Conservation (phyloP, 1,140 invertebrate species). For the Habropoda laboriosa region DNA sequence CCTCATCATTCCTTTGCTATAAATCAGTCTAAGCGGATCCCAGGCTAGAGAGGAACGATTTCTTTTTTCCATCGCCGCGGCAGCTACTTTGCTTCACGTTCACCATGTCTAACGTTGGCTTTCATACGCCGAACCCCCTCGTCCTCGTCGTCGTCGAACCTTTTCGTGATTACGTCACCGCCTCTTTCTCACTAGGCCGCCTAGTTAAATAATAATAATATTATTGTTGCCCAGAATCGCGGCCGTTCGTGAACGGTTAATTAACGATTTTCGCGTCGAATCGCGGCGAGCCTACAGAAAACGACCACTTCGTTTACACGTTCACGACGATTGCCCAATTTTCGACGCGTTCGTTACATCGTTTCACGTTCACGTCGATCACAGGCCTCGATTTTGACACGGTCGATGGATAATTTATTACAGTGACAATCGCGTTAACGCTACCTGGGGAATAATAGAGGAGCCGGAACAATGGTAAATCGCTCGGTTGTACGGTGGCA, state of each 20-base stretch:
- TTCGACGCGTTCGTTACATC: neutral
- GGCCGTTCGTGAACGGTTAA: constrained; percentile 10
- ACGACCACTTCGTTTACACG: neutral
- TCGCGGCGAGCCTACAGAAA: neutral
- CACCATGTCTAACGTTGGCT: neutral
- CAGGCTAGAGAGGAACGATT: constrained; percentile 28
- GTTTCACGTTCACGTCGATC: neutral
- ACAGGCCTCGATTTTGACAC: neutral
- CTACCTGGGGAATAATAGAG: neutral
- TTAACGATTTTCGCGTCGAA: neutral
- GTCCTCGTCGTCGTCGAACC: neutral
- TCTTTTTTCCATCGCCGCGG: constrained; percentile 1
- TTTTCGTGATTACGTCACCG: constrained; percentile 13
- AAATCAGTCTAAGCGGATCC: constrained; percentile 69
- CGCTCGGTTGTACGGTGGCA: too few relatives aligned
- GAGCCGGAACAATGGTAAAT: neutral
- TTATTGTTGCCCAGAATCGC: neutral
- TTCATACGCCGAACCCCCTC: neutral
- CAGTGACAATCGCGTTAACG: constrained; percentile 1
- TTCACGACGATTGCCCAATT: constrained; percentile 23
- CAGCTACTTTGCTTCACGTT: neutral
- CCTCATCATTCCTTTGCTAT: constrained; percentile 74
- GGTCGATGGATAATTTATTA: neutral
- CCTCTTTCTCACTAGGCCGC: neutral
- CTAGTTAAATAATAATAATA: constrained; percentile 2